Conservation (phyloP, 2,113 vertebrate genomes). For the Perognathus longimembris region DNA sequence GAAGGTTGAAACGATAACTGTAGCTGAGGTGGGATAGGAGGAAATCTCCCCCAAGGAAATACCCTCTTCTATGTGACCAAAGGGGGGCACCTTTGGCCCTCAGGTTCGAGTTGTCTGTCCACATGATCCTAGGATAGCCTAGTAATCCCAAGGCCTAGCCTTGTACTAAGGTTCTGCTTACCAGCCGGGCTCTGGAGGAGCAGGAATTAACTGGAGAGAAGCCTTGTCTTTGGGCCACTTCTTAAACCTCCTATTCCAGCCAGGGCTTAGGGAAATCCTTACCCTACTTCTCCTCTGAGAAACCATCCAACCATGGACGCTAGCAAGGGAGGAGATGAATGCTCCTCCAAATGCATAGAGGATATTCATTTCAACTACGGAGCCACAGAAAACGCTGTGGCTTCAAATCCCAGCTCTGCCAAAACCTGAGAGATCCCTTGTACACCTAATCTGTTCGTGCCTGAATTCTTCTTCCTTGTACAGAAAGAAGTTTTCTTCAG, state of each 20-base stretch:
- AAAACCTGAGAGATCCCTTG: background rate
- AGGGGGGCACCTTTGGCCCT: background rate
- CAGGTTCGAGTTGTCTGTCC: background rate
- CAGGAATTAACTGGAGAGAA: background rate
- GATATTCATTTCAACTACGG: background rate
- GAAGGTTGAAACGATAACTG: background rate
- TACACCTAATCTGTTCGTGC: background rate
- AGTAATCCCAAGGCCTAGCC: background rate
- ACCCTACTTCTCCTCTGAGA: background rate
- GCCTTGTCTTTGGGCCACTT: background rate
- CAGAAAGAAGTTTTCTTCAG: background rate
- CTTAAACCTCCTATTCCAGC: background rate
- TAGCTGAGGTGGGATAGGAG: fast-evolving
- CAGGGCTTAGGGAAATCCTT: background rate
- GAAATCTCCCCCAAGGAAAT: background rate
- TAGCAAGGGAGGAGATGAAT: background rate
- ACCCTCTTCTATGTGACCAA: background rate
- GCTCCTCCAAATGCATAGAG: background rate
- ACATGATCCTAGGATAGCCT: background rate
- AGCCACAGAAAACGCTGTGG: background rate
- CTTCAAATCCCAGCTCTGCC: constrained; percentile 1
- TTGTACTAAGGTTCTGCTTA: fast-evolving
- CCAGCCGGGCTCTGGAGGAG: fast-evolving
- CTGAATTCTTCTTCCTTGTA: background rate
- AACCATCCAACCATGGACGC: background rate